Conservation (phyloP, 2,888 invertebrate genomes). For the Pyrgus malvae region DNA sequence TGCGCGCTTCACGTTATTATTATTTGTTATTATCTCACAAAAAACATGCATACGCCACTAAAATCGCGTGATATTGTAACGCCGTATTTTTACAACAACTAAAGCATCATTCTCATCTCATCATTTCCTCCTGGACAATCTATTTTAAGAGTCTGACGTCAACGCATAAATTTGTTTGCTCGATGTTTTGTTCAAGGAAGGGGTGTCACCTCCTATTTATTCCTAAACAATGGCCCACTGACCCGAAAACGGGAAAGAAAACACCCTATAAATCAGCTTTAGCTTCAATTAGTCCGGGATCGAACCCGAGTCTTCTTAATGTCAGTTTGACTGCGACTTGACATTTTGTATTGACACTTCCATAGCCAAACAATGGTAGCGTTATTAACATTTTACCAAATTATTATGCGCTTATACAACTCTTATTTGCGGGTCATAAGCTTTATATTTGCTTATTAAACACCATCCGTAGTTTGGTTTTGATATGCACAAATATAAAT, state of each 20-base stretch:
- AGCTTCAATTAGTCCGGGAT: neutral
- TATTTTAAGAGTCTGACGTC: no score
- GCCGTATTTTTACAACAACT: no score
- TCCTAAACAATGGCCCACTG: neutral
- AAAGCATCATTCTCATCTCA: no score
- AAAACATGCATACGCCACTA: no score
- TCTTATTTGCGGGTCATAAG: neutral
- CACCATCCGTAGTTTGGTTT: neutral
- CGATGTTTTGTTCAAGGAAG: neutral
- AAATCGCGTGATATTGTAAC: no score
- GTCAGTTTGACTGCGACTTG: constrained; percentile 28
- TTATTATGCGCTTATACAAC: neutral
- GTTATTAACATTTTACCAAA: constrained; percentile 3
- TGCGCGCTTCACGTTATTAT: no score
- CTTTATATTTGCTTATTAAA: neutral
- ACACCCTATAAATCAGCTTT: neutral
- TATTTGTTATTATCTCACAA: no score
- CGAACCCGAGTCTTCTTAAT: constrained; percentile 8
- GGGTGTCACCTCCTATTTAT: neutral
- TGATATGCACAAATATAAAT: neutral
- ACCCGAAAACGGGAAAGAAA: neutral
- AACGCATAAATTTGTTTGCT: neutral
- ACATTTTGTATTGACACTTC: constrained; percentile 40
- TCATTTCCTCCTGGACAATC: no score
- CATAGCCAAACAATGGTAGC: constrained; percentile 34